These are phyloP conservation scores for Molothrus aeneus DNA, from an alignment of 2,797 vertebrate species.

Conservation along the genomic window DNA sequence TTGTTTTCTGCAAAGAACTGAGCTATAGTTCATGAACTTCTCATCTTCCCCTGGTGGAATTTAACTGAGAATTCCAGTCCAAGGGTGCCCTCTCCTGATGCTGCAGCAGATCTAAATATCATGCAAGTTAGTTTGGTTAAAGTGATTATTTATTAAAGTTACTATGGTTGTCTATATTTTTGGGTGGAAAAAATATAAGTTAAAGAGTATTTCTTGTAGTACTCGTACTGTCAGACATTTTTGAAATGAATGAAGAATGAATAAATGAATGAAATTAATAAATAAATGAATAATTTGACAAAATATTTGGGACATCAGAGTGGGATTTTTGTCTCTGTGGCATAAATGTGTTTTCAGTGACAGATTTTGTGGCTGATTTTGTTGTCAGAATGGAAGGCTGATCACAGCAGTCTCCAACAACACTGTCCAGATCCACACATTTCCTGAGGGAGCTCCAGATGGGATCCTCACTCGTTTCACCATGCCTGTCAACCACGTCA, in stretches of 20 bases:
- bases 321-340: background rate
- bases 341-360: background rate
- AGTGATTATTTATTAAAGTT: background rate
- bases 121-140: background rate
- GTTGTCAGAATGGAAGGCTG: slow-evolving; percentile 81
- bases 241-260: background rate
- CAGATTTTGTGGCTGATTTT: background rate
- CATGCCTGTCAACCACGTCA: slow-evolving; percentile 88
- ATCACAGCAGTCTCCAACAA: slow-evolving; percentile 93
- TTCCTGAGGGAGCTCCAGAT: slow-evolving; percentile 91
- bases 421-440: slow-evolving; percentile 91
- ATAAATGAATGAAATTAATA: background rate
- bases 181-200: background rate
- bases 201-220: background rate
- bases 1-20: background rate
- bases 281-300: background rate
- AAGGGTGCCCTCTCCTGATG: slow-evolving; percentile 64
- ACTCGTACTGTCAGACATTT: background rate
- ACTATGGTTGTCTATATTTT: background rate
- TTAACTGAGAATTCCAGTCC: background rate
- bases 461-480: slow-evolving; percentile 97
- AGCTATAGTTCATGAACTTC: background rate
- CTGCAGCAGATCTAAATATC: background rate
- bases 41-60: background rate
- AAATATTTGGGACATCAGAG: background rate